These are phyloP conservation scores for Semaprochilodus insignis DNA, from an alignment of 2,797 vertebrate species.

Conservation along the genomic window DNA sequence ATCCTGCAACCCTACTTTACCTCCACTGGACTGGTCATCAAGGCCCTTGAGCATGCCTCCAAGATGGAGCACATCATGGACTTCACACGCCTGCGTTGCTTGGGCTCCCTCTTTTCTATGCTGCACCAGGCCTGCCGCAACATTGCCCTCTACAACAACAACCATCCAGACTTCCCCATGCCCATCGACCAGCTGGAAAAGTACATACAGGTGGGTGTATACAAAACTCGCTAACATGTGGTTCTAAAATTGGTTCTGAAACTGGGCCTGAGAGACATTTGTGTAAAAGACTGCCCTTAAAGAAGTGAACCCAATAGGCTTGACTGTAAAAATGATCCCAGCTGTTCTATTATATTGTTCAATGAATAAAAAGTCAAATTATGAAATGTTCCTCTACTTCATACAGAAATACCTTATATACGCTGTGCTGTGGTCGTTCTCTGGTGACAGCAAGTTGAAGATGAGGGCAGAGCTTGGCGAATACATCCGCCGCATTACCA, in stretches of 20 bases:
- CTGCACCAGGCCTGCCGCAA: constrained; percentile 97
- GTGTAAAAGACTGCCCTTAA: no score
- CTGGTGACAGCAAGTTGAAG: constrained; percentile 95
- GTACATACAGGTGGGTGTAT: constrained; percentile 90
- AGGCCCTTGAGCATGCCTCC: constrained; percentile 95
- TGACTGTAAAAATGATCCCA: no score
- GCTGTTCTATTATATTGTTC: background rate
- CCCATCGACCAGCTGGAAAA: constrained; percentile 94
- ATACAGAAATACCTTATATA: constrained; percentile 93
- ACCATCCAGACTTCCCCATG: constrained; percentile 98
- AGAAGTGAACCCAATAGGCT: no score
- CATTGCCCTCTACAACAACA: constrained; percentile 96
- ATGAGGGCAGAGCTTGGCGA: constrained; percentile 97
- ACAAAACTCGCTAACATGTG: background rate
- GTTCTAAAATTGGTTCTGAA: no score
- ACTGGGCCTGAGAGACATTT: no score
- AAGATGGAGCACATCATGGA: constrained; percentile 99
- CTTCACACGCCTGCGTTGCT: constrained; percentile 94
- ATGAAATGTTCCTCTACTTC: background rate
- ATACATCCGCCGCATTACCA: constrained; percentile 96
- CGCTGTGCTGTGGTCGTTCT: constrained; percentile 98
- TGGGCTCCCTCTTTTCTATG: constrained; percentile 97
- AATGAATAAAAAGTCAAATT: background rate
- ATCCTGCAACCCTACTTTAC: constrained; percentile 97
- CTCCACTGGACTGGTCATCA: constrained; percentile 94